phyloP scores from a whole-genome alignment of 1,140 invertebrate species.

The Eupeodes corollae region DNA sequence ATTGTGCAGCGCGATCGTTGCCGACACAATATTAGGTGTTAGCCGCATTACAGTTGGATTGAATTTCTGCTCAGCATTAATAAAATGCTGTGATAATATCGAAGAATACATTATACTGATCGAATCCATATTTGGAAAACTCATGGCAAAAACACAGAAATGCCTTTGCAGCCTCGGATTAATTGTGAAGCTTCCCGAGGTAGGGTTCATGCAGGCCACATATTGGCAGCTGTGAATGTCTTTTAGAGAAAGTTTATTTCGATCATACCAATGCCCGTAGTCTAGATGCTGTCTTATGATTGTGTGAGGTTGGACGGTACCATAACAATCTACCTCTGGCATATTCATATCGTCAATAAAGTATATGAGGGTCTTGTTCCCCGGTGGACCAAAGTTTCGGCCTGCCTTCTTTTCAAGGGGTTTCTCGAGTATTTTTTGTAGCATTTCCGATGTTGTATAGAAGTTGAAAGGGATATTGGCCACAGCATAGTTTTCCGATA shows the following conservation, averaged over 20 bases:
- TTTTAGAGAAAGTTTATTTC: conserved; percentile 80
- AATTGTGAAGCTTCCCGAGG: conserved; percentile 91
- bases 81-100: conserved; percentile 77
- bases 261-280: conserved; percentile 92
- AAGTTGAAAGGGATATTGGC: conserved; percentile 93
- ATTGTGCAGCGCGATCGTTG: conserved; percentile 72
- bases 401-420: conserved; percentile 96
- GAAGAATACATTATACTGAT: conserved; percentile 80
- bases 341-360: conserved; percentile 98
- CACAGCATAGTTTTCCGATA: conserved; percentile 79
- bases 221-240: conserved; percentile 96
- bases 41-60: conserved; percentile 47
- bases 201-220: conserved; percentile 95
- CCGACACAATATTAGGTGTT: conserved; percentile 60
- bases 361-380: conserved; percentile 87
- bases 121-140: conserved; percentile 77
- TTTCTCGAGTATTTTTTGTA: conserved; percentile 89
- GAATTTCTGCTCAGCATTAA: conserved; percentile 69
- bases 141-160: conserved; percentile 89
- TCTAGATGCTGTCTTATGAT: conserved; percentile 90
- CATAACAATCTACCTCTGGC: conserved; percentile 91
- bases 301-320: conserved; percentile 92
- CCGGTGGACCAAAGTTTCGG: conserved; percentile 88
- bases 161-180: conserved; percentile 88
- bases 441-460: conserved; percentile 92